phyloP scores from a whole-genome alignment of 2,888 invertebrate genomes.

The Acleris sparsana region DNA sequence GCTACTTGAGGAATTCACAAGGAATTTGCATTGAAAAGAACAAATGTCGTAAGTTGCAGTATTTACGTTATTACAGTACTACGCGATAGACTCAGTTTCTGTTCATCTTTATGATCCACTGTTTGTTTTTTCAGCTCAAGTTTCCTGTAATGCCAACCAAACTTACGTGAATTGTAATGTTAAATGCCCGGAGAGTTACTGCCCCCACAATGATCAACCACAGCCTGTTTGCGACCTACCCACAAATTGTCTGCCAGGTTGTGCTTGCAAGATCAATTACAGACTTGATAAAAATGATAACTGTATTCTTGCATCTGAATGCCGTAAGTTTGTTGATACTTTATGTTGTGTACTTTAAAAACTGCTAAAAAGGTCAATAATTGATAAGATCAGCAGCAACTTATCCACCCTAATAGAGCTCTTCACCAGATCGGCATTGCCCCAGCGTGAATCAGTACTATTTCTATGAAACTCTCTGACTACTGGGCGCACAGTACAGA shows the following conservation, averaged over 20 bases:
- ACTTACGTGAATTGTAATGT: conserved; percentile 33
- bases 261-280: conserved; percentile 37
- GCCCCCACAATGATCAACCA: conserved; percentile 33
- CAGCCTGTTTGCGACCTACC: conserved; percentile 35
- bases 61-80: too few species aligned
- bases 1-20: conserved; percentile 20
- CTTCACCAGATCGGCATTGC: too few species aligned
- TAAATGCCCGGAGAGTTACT: conserved; percentile 32
- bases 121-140: conserved; percentile 23
- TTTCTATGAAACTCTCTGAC: too few species aligned
- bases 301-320: conserved; percentile 37
- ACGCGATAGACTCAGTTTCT: too few species aligned
- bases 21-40: conserved; percentile 22
- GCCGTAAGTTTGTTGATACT: conserved; percentile 25
- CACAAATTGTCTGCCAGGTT: conserved; percentile 30
- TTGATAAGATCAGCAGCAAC: too few species aligned
- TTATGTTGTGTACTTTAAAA: conserved; percentile 1
- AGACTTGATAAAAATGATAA: conserved; percentile 27
- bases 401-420: too few species aligned
- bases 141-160: conserved; percentile 31
- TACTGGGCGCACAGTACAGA: too few species aligned
- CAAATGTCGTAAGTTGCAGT: conserved; percentile 24
- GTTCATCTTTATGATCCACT: too few species aligned
- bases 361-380: too few species aligned
- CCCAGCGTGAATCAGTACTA: too few species aligned